Evolutionary conservation across 2,113 vertebrate species (phyloP).

Genomic region (Addax nasomaculatus): DNA sequence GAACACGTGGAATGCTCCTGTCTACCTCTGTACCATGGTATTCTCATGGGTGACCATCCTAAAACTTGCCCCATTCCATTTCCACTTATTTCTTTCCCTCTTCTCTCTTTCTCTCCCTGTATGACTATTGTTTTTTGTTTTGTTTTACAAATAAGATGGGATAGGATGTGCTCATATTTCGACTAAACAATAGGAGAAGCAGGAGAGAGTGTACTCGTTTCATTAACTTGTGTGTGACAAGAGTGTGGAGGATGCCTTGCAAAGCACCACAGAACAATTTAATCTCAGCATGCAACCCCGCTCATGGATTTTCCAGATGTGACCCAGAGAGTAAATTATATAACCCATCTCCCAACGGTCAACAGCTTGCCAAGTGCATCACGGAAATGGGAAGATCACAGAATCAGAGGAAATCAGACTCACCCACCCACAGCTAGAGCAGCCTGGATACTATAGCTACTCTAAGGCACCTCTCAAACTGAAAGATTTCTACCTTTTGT

Average conservation of each 20-base stretch:
- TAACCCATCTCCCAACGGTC: background rate
- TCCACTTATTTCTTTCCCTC: background rate
- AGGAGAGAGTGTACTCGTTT: background rate
- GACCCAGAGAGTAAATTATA: background rate
- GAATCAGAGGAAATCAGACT: background rate
- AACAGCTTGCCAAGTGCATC: constrained; percentile 4
- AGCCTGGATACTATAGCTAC: background rate
- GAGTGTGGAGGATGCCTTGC: background rate
- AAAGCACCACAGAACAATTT: background rate
- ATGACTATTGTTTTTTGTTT: background rate
- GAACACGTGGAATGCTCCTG: too few relatives aligned
- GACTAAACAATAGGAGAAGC: background rate
- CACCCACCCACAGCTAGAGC: background rate
- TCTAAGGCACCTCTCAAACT: background rate
- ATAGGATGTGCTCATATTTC: background rate
- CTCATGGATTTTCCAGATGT: constrained; percentile 54
- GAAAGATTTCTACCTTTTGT: background rate
- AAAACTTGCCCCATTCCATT: background rate
- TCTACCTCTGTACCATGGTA: background rate
- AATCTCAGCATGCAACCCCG: background rate
- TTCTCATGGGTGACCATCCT: background rate
- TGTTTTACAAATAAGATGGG: background rate
- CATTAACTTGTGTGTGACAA: background rate
- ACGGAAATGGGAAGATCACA: background rate
- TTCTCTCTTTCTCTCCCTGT: background rate